phyloP scores from a whole-genome alignment of 2,113 vertebrate species.

The Pipra filicauda region DNA sequence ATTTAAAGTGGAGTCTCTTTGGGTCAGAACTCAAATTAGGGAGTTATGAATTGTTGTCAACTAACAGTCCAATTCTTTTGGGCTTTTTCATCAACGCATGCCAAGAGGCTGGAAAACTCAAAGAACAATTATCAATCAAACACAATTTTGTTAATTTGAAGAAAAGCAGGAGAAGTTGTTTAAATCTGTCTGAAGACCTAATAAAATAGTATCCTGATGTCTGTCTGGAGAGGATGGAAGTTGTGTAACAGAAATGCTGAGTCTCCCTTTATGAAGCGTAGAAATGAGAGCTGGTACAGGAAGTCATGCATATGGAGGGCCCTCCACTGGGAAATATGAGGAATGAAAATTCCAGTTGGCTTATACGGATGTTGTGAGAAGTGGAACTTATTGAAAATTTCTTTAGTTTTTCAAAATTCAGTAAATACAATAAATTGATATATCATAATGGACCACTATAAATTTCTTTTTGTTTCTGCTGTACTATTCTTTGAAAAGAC shows the following conservation, averaged over 20 bases:
- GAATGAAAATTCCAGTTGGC: neutral
- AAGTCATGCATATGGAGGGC: neutral
- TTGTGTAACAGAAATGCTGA: neutral
- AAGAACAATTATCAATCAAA: neutral
- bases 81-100: neutral
- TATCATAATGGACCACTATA: neutral
- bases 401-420: neutral
- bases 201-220: neutral
- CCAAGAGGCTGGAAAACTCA: neutral
- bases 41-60: neutral
- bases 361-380: neutral
- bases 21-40: neutral
- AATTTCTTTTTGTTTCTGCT: neutral
- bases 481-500: neutral
- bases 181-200: neutral
- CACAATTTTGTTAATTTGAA: neutral
- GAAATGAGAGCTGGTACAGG: neutral
- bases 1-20: neutral
- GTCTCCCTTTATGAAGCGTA: neutral
- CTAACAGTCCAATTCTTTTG: neutral
- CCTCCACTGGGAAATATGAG: neutral
- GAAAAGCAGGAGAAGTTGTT: neutral
- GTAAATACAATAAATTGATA: neutral
- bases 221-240: neutral
- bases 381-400: neutral